Conservation (phyloP, 1,140 invertebrate genomes). For the Ladona fulva region DNA sequence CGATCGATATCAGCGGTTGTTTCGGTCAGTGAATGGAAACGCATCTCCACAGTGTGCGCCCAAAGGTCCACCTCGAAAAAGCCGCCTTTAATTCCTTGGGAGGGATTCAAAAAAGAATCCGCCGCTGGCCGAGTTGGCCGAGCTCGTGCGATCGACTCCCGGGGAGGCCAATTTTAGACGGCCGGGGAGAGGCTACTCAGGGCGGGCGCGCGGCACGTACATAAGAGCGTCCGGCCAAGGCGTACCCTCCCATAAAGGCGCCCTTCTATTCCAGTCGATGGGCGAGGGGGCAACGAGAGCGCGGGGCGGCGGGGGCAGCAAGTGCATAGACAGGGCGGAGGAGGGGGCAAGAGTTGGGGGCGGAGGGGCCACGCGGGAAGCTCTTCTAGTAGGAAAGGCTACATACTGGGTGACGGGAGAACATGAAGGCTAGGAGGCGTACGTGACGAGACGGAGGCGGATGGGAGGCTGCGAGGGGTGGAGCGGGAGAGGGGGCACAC, state of each 20-base stretch:
- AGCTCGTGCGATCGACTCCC: neutral
- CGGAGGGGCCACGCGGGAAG: neutral
- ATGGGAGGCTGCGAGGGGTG: neutral
- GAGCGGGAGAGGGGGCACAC: neutral
- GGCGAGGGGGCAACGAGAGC: neutral
- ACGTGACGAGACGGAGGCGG: neutral
- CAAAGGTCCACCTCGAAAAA: too few species aligned
- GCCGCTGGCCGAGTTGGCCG: neutral
- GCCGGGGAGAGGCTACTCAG: neutral
- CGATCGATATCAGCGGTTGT: too few species aligned
- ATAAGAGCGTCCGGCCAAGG: neutral
- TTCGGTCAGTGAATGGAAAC: too few species aligned
- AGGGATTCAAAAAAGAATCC: too few species aligned
- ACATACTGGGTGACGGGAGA: neutral
- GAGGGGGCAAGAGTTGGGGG: neutral
- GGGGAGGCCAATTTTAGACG: neutral
- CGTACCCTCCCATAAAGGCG: neutral
- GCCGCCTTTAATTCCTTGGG: too few species aligned
- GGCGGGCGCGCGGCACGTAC: too few species aligned
- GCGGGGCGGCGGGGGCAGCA: neutral
- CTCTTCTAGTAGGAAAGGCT: conserved; percentile 1
- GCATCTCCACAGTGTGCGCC: too few species aligned
- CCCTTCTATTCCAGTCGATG: neutral
- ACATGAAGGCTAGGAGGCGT: neutral
- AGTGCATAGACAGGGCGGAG: neutral